phyloP scores from a whole-genome alignment of 2,113 vertebrate species.

The Sturnus vulgaris region DNA sequence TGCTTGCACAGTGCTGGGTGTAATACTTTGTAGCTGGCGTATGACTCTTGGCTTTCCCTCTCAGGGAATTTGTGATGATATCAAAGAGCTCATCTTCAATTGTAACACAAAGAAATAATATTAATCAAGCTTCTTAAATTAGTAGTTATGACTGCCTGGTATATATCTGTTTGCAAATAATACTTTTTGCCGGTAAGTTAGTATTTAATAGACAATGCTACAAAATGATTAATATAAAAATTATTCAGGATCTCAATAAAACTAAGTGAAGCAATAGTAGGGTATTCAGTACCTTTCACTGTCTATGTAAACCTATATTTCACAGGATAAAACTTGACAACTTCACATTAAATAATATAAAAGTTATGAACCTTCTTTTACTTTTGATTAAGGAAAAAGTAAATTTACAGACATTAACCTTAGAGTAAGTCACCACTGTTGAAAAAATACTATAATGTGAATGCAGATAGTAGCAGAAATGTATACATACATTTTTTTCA shows the following conservation, averaged over 20 bases:
- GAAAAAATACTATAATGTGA: neutral
- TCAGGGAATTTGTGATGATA: neutral
- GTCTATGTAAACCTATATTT: neutral
- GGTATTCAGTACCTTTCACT: neutral
- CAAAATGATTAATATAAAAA: neutral
- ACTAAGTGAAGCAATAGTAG: neutral
- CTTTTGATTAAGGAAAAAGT: neutral
- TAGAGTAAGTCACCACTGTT: neutral
- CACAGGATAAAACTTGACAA: neutral
- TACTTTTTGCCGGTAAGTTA: neutral
- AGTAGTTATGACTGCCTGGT: neutral
- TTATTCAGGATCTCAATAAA: neutral
- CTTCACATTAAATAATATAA: neutral
- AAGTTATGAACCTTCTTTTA: neutral
- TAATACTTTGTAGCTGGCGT: neutral
- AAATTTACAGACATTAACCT: neutral
- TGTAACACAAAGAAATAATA: neutral
- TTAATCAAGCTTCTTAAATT: neutral
- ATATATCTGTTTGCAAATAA: neutral
- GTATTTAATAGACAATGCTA: neutral
- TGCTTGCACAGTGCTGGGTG: neutral
- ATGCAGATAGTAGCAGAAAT: neutral
- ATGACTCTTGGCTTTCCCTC: neutral
- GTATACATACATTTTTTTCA: fast-evolving
- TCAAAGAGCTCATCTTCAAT: neutral